Conservation (phyloP, 2,113 vertebrate species). For the Galbula dea region DNA sequence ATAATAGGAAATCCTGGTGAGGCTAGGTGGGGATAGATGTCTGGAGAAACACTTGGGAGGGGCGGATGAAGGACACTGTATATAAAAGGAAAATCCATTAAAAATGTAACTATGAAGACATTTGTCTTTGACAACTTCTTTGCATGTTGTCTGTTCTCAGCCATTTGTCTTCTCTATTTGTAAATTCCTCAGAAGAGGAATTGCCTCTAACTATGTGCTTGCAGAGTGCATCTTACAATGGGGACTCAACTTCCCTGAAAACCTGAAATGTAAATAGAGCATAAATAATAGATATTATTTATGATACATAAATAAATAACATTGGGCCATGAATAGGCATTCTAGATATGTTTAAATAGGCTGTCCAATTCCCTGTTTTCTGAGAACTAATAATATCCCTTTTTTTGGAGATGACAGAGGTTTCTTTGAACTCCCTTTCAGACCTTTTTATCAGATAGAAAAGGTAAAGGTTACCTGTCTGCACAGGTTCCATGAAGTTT, state of each 20-base stretch:
- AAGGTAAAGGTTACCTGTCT: not conserved
- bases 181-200: constrained; percentile 17
- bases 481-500: not conserved
- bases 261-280: not conserved
- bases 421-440: not conserved
- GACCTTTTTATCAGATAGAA: not conserved
- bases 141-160: constrained; percentile 4
- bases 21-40: not conserved
- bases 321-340: not conserved
- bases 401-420: not conserved
- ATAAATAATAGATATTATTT: constrained; percentile 38
- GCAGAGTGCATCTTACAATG: not conserved
- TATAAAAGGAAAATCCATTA: not conserved
- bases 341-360: not conserved
- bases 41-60: not conserved
- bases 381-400: not conserved
- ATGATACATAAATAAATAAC: constrained; percentile 25
- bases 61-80: not conserved
- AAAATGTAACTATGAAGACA: constrained; percentile 8
- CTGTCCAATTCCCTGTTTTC: not conserved
- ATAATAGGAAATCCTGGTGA: not conserved
- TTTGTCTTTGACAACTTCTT: constrained; percentile 16
- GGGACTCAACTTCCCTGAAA: not conserved
- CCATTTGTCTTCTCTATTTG: constrained; percentile 43
- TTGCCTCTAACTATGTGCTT: not conserved